phyloP scores from a whole-genome alignment of 35 echinoderm and acorn worm genomes.

The Apostichopus japonicus region DNA sequence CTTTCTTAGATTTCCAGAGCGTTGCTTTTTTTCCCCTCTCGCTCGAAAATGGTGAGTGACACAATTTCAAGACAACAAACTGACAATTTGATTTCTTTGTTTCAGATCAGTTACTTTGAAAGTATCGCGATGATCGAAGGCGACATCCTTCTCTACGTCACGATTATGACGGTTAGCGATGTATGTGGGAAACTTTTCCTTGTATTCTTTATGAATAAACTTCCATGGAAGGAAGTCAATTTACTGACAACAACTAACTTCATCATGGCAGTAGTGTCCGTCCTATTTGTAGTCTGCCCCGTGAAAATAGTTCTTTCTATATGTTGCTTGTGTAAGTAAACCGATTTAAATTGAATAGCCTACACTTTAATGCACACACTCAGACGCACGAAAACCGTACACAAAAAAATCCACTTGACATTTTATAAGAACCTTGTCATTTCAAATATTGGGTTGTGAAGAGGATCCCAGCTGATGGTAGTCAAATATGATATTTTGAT shows the following conservation, averaged over 20 bases:
- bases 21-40: no score
- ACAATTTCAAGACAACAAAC: not conserved
- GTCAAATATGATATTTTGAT: no score
- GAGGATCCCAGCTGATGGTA: not conserved
- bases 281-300: not conserved
- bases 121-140: conserved; percentile 7
- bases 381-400: not conserved
- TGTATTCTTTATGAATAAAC: not conserved
- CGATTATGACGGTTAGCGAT: conserved; percentile 24
- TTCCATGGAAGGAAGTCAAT: not conserved
- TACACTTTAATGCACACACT: not conserved
- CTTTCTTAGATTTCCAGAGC: no score
- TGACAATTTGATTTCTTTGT: not conserved
- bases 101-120: conserved; percentile 36
- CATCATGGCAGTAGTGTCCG: not conserved
- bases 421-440: not conserved
- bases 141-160: conserved; percentile 2
- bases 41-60: no score
- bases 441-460: not conserved
- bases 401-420: not conserved
- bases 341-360: not conserved
- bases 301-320: not conserved
- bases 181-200: not conserved
- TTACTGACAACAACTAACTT: not conserved
- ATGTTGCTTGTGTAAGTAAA: conserved; percentile 9